These are phyloP conservation scores for Phortica okadai DNA, from an alignment of 2,888 invertebrate species.

Conservation along the genomic window DNA sequence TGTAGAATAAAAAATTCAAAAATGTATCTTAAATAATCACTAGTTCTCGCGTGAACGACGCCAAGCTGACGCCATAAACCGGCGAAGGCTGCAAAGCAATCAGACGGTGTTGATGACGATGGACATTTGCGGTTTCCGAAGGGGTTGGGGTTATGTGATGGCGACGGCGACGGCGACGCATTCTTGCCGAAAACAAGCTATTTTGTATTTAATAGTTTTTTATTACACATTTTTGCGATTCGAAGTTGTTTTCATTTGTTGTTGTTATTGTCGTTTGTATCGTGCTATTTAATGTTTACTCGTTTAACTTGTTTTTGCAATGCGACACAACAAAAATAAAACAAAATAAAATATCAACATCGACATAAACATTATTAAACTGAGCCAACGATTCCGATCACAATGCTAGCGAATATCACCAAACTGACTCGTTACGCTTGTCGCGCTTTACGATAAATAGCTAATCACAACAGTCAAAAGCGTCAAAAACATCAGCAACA, in stretches of 20 bases:
- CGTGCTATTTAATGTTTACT: conserved; percentile 38
- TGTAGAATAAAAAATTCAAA: conserved; percentile 14
- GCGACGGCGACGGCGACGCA: not conserved
- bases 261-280: not conserved
- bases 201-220: not conserved
- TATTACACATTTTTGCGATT: not conserved
- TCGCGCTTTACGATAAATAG: not conserved
- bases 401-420: not conserved
- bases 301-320: conserved; percentile 58
- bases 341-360: not conserved
- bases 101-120: not conserved
- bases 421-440: not conserved
- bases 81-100: conserved; percentile 30
- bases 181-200: not conserved
- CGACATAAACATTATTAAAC: not conserved
- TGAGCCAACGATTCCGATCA: not conserved
- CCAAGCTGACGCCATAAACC: conserved; percentile 59
- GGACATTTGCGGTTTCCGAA: conserved; percentile 13
- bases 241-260: not conserved
- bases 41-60: conserved; percentile 53
- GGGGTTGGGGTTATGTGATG: conserved; percentile 45
- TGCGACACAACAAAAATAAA: conserved; percentile 11
- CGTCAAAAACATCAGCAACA: conserved; percentile 10
- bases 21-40: conserved; percentile 49
- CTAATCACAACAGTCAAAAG: not conserved